Base-by-base conservation (phyloP, 2,888 invertebrate genomes). In the Eupithecia subfuscata region DNA sequence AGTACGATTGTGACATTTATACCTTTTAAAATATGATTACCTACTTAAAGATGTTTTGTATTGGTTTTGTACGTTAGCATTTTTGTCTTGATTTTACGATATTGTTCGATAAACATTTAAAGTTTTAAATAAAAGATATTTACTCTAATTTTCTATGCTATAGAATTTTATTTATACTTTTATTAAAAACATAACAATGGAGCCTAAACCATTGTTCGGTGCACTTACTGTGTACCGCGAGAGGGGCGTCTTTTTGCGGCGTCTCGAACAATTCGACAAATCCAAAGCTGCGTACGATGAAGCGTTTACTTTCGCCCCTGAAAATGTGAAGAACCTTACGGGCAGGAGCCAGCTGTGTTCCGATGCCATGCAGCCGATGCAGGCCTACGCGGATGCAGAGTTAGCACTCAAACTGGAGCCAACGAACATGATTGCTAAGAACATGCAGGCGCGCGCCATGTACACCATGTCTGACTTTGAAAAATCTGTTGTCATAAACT, bases 391-490 rank as follows among this genome's bases (percentile, higher is more conserved):
- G 1, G 93, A 94, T 79, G 95, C 95, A 0, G 93, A 94, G 79
- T 81, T 92, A 40, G 95, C 95, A 2, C 90, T 94, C 37, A 89
- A 91, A 79, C 84, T 94, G 14, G 92, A 91, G 78, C 94, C 95
- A 1, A 81, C 78, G 1, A 94, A 93, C 79, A 93, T 94, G 92
- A 90, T 86, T 34, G 94, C 95, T 1, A 88, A 88, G 25, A 92
- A 93, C 78, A 93, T 94, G 93, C 93, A 94, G 80, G 88, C 93
- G 2, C 90, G 92, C 2, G 95, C 94, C 25, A 87, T 94, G 88
- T 94, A 95, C 80, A 92, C 93, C 18, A 92, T 94, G 92, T 91
- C 92, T 0, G 93, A 95, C 80, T 95, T 94, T 77, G 95, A 95
- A 76, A 87, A 90, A 56, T 93, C 93, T 2, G 90, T 94, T 5